A percentile compares a stretch with the other conserved stretches of the same genome.
phyloP scores from a whole-genome alignment of 2,888 invertebrate species.

The Amphiduros pacificus region DNA sequence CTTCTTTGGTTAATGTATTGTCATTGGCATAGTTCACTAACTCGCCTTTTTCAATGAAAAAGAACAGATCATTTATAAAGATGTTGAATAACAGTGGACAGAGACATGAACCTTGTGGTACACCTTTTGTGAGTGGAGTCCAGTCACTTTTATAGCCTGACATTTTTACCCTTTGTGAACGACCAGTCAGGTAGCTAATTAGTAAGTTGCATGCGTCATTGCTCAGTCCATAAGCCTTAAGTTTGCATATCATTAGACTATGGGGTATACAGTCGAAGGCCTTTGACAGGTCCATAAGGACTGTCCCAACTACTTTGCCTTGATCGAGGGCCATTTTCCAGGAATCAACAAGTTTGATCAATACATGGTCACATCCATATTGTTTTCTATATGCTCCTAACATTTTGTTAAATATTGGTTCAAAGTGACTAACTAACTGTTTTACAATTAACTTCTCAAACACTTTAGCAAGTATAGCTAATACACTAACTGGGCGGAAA shows the following conservation, averaged over 20 bases:
- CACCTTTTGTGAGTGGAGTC: not conserved
- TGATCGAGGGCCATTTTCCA: not conserved
- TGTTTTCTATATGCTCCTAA: not conserved
- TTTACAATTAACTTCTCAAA: not conserved
- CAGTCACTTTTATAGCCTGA: not conserved
- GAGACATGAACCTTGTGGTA: not conserved
- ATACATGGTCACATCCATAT: not conserved
- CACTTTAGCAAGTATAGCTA: not conserved
- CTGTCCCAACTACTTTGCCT: not conserved
- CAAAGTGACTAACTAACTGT: not conserved
- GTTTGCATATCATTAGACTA: not conserved
- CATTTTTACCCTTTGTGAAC: not conserved
- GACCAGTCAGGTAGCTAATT: not conserved
- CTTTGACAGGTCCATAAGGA: not conserved
- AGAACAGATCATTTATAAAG: not conserved
- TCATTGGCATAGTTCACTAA: not conserved
- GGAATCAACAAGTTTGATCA: not conserved
- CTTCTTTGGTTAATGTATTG: not conserved
- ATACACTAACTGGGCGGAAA: not conserved
- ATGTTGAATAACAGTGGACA: not conserved
- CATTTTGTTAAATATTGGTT: not conserved
- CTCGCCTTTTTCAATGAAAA: not conserved
- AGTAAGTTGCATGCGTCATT: not conserved
- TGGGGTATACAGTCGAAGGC: not conserved
- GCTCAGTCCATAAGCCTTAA: not conserved